Evolutionary conservation across 2,888 invertebrate genomes (phyloP).

Genomic region (Sisyra terminalis): DNA sequence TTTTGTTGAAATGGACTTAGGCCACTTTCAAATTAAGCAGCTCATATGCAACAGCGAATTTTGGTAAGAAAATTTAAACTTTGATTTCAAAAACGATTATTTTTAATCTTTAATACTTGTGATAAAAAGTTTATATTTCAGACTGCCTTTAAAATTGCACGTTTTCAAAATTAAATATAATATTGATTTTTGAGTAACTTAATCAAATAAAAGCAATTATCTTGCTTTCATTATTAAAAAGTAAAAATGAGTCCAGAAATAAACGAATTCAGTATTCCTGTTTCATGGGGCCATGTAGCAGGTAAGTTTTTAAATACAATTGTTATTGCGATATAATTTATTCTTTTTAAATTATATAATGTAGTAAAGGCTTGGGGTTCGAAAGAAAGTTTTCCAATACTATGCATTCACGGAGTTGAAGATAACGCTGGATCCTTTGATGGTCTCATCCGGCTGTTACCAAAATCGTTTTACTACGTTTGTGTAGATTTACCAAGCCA

Average conservation of each 20-base stretch:
- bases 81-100: too few species aligned
- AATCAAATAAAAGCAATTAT: too few species aligned
- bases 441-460: conserved; percentile 33
- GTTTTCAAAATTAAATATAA: too few species aligned
- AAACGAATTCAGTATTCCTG: conserved; percentile 27
- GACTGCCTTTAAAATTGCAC: too few species aligned
- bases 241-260: conserved; percentile 12
- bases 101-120: too few species aligned
- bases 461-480: conserved; percentile 27
- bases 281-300: conserved; percentile 40
- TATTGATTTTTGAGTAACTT: too few species aligned
- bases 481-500: conserved; percentile 42
- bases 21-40: too few species aligned
- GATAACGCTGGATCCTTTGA: conserved; percentile 44
- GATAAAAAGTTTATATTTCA: too few species aligned
- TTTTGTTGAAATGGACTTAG: too few species aligned
- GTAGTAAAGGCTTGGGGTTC: conserved; percentile 44
- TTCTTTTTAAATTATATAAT: conserved; percentile 10
- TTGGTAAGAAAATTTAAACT: too few species aligned
- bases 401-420: conserved; percentile 38
- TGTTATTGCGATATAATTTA: neutral
- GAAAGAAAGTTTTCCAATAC: conserved; percentile 31
- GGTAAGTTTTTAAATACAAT: conserved; percentile 21
- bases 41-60: too few species aligned
- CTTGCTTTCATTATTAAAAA: too few species aligned